Evolutionary conservation across 2,113 vertebrate species (phyloP), one percentile per base, ranked within the genome.

Genomic region (Gymnogyps californianus): DNA sequence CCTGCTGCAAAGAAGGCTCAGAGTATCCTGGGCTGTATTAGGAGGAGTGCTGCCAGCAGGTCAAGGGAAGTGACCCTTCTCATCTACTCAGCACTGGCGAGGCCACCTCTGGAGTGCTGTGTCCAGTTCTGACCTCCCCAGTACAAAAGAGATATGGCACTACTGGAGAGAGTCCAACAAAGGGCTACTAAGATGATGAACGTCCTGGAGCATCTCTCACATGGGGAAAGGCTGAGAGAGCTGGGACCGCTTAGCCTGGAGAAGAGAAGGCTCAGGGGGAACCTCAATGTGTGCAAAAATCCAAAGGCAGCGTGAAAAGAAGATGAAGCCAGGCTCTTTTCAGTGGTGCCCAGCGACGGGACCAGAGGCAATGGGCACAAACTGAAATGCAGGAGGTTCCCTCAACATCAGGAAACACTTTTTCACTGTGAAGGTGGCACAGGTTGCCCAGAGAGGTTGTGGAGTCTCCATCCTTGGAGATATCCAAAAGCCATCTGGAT

Each of bases 261-360:
- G 7, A 57, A 51, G 16, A 66, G 31, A 21, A 61, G 17, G 34
- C 9, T 10, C 42, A 51, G 25, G 19, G 19, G 24, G 1, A 49
- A 4, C 54, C 79, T 81, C 44, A 9, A 0, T 10, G 21, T 9
- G 34, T 11, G 7, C 25, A 34, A 70, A 28, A 6, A 10, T 2
- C 46, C 57, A 40, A 42, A 5, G 12, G 25, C 15, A 64, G 44
- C 1, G 0, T 24, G 10, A 28, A 13, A 19, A 16, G 18, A 22
- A 0, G 4, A 15, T 13, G 2, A 15, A 65, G 20, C 5, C 28
- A 59, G 67, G 57, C 4, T 12, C 29, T 7, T 13, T 9, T 4
- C 81, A 61, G 13, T 0, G 4, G 58, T 59, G 64, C 40, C 20
- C 70, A 38, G 59, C 2, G 52, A 8, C 44, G 59, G 46, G 8